Conservation (phyloP, 2,888 invertebrate genomes). For the Drymonia ruficornis region DNA sequence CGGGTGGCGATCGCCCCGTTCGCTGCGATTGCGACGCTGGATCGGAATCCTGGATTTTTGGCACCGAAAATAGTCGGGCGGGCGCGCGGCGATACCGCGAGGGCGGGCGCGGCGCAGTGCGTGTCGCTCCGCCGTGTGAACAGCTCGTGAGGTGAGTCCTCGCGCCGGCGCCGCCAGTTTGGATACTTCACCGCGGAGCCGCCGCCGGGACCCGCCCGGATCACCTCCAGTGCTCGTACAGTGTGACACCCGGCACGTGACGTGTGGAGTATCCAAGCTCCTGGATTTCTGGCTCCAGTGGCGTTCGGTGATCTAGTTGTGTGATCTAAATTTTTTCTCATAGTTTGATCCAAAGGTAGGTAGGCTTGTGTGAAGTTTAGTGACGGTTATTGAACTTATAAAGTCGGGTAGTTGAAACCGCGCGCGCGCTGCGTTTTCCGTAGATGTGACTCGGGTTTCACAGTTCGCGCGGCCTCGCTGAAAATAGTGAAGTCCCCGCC, state of each 20-base stretch:
- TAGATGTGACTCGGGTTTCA: conserved; percentile 79
- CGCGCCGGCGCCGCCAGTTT: conserved; percentile 50
- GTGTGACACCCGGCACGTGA: conserved; percentile 38
- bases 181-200: conserved; percentile 60
- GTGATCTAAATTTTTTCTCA: conserved; percentile 40
- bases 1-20: conserved; percentile 50
- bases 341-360: conserved; percentile 20
- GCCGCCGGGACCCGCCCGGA: conserved; percentile 22
- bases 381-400: conserved; percentile 30
- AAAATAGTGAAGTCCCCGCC: conserved; percentile 70
- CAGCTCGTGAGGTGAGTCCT: conserved; percentile 79
- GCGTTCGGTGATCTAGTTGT: conserved; percentile 49
- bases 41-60: conserved; percentile 81
- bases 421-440: conserved; percentile 45
- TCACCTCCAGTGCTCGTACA: conserved; percentile 1
- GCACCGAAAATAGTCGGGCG: conserved; percentile 83
- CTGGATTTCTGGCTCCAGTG: conserved; percentile 45
- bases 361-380: conserved; percentile 30
- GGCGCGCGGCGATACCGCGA: conserved; percentile 66
- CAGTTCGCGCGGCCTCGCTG: conserved; percentile 77
- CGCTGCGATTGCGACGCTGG: conserved; percentile 64
- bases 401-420: conserved; percentile 37
- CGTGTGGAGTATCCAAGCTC: conserved; percentile 70
- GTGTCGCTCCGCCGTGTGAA: conserved; percentile 84
- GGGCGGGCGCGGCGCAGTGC: conserved; percentile 79